Base-by-base conservation (phyloP, 2,797 vertebrate species). In the Tangara arthus region DNA sequence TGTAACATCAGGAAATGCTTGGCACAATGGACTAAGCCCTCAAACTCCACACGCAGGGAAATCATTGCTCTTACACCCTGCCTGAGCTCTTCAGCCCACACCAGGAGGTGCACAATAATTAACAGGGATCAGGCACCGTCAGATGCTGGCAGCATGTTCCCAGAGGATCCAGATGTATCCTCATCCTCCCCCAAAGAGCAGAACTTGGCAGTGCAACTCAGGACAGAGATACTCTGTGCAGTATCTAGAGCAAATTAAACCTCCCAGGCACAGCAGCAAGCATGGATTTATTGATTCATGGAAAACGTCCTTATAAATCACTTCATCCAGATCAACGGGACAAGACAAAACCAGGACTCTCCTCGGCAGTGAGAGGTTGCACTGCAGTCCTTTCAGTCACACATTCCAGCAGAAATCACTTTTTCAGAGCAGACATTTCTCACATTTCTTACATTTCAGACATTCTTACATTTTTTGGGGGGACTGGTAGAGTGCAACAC, bases 261-360 rank as follows among this genome's bases (percentile, higher is more conserved):
- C 90, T 94, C 79, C 69, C 50, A 83, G 90, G 94, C 90, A 93
- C 44, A 76, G 93, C 44, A 77, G 82, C 75, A 72, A 81, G 73
- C 88, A 95, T 24, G 30, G 82, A 84, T 88, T 94, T 95, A 96
- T 91, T 47, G 93, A 97, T 94, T 96, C 77, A 89, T 91, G 94
- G 94, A 94, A 97, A 96, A 96, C 0, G 39, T 85, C 96, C 95
- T 73, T 65, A 94, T 42, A 93, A 92, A 96, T 93, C 18, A 96
- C 42, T 92, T 92, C 83, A 89, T 79, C 87, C 60, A 65, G 82
- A 72, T 61, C 76, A 94, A 89, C 2, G 1, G 59, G 61, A 87
- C 26, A 37, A 70, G 82, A 93, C 65, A 94, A 94, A 96, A 93
- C 3, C 9, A 94, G 73, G 85, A 37, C 92, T 84, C 44, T 46